These are phyloP conservation scores for Pardosa pseudoannulata DNA, from an alignment of 2,888 invertebrate genomes.

Conservation along the genomic window DNA sequence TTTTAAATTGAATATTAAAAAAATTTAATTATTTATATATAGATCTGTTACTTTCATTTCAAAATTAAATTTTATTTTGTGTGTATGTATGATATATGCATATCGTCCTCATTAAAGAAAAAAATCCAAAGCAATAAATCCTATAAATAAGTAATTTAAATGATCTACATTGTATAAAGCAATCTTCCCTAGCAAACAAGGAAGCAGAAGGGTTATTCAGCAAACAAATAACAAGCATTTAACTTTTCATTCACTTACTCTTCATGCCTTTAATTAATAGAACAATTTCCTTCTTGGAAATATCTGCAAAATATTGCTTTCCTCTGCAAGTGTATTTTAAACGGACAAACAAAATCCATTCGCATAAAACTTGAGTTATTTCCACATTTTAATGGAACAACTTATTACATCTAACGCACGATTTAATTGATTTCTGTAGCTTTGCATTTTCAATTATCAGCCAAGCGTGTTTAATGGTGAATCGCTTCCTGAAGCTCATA, in stretches of 20 bases:
- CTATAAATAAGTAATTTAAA: too few relatives aligned
- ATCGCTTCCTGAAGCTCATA: background rate
- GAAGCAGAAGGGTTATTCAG: too few relatives aligned
- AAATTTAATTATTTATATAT: too few relatives aligned
- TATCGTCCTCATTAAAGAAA: too few relatives aligned
- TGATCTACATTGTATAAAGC: too few relatives aligned
- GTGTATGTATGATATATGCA: too few relatives aligned
- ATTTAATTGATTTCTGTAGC: slow-evolving; percentile 7
- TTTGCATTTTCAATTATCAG: slow-evolving; percentile 15
- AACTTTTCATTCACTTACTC: background rate
- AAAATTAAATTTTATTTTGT: too few relatives aligned
- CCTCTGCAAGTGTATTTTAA: background rate
- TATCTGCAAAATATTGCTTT: background rate
- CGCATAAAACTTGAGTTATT: background rate
- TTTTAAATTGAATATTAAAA: too few relatives aligned
- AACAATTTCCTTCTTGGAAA: background rate
- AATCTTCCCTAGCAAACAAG: too few relatives aligned
- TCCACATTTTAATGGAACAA: slow-evolving; percentile 6
- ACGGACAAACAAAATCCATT: background rate
- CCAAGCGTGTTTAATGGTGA: slow-evolving; percentile 12
- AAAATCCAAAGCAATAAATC: too few relatives aligned
- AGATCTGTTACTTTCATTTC: too few relatives aligned
- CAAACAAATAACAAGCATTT: too few relatives aligned
- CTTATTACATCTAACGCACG: slow-evolving; percentile 15
- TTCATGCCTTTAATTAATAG: background rate